These are phyloP conservation scores for Aphaenogaster floridana DNA, from an alignment of 1,140 invertebrate genomes.

Conservation along the genomic window DNA sequence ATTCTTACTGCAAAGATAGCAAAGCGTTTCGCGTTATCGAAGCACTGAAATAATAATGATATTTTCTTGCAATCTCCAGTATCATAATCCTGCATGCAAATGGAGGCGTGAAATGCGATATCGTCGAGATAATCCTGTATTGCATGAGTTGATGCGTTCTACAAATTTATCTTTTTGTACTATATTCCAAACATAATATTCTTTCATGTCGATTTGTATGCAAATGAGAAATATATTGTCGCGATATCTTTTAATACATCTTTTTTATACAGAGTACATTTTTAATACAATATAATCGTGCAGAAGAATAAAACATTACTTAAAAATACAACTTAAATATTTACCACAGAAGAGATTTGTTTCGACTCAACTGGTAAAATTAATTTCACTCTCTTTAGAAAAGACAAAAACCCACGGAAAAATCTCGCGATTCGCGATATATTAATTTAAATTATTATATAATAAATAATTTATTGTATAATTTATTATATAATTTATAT, in stretches of 20 bases:
- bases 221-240: conserved; percentile 1
- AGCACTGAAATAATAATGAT: conserved; percentile 14
- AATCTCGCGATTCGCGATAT: no score
- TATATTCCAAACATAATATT: not conserved
- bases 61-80: conserved; percentile 34
- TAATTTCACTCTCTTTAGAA: no score
- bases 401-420: no score
- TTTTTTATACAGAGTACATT: not conserved
- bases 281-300: no score
- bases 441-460: no score
- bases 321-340: no score
- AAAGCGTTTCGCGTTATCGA: not conserved
- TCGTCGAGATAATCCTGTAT: conserved; percentile 29
- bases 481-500: no score
- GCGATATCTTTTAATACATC: conserved; percentile 1
- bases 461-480: no score
- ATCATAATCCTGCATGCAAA: conserved; percentile 2
- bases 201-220: not conserved
- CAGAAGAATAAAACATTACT: not conserved
- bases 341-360: no score
- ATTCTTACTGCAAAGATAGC: not conserved
- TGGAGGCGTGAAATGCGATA: conserved; percentile 20
- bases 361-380: no score
- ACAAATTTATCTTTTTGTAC: not conserved
- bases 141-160: not conserved